Percentiles rank a stretch among this genome's conserved stretches.
Conservation (phyloP, 2,888 invertebrate genomes). For the Eretmocerus hayati region DNA sequence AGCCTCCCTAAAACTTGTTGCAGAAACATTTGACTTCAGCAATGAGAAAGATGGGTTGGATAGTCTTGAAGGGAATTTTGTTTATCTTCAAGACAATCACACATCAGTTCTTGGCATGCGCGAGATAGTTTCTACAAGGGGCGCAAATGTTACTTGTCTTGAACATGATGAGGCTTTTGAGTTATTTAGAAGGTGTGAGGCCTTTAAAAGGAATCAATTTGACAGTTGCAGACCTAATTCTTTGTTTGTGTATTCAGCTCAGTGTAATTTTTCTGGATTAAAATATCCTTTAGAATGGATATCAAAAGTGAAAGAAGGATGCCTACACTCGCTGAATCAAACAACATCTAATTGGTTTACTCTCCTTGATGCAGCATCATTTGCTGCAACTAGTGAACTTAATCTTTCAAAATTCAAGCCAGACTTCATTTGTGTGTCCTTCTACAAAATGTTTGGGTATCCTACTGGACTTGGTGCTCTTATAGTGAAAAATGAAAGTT, state of each 20-base stretch:
- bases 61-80: constrained; percentile 56
- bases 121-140: constrained; percentile 58
- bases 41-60: constrained; percentile 11
- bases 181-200: constrained; percentile 39
- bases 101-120: constrained; percentile 93
- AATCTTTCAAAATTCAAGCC: constrained; percentile 67
- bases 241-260: constrained; percentile 81
- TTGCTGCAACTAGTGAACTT: constrained; percentile 68
- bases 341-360: constrained; percentile 61
- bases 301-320: constrained; percentile 55
- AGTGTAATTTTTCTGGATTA: constrained; percentile 90
- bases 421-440: constrained; percentile 87
- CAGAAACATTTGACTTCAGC: constrained; percentile 69
- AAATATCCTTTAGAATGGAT: constrained; percentile 81
- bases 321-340: constrained; percentile 47
- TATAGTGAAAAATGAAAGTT: constrained; percentile 64
- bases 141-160: constrained; percentile 54
- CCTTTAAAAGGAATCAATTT: not conserved
- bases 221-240: constrained; percentile 43
- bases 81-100: constrained; percentile 84
- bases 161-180: constrained; percentile 54
- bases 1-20: constrained; percentile 72
- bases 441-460: constrained; percentile 95
- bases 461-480: constrained; percentile 93
- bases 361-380: constrained; percentile 80